Conservation (phyloP, 2,888 invertebrate species). For the Crioceris asparagi region DNA sequence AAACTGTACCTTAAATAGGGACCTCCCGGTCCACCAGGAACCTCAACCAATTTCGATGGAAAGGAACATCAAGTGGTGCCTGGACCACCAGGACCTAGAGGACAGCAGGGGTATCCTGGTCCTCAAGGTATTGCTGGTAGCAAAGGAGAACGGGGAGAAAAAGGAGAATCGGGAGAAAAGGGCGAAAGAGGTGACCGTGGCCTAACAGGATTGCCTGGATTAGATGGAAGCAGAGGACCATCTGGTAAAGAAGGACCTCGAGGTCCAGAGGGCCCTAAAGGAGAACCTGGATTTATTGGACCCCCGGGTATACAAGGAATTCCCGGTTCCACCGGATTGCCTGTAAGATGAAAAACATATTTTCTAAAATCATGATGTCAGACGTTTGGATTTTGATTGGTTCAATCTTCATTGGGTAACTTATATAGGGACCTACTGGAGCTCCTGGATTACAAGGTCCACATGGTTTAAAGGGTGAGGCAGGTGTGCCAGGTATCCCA, state of each 20-base stretch:
- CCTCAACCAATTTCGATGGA: neutral
- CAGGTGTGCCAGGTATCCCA: conserved; percentile 24
- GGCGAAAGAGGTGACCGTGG: conserved; percentile 25
- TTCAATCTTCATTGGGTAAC: no score
- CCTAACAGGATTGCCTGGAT: conserved; percentile 26
- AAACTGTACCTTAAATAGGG: neutral
- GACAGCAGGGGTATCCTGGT: conserved; percentile 23
- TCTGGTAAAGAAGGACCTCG: conserved; percentile 37
- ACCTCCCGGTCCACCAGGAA: conserved; percentile 14
- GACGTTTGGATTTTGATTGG: no score
- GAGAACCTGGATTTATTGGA: conserved; percentile 33
- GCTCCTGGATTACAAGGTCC: conserved; percentile 28
- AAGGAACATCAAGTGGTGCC: conserved; percentile 4
- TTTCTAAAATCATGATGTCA: no score
- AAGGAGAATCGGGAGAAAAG: conserved; percentile 20
- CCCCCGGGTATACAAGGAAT: conserved; percentile 34
- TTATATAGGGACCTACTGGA: conserved; percentile 35
- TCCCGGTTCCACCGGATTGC: conserved; percentile 26
- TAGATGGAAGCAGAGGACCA: conserved; percentile 34
- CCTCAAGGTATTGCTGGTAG: conserved; percentile 15
- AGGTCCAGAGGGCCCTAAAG: conserved; percentile 36
- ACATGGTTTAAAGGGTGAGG: conserved; percentile 16
- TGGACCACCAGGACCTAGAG: conserved; percentile 29
- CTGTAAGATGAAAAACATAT: no score
- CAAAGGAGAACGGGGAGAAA: conserved; percentile 15